Evolutionary conservation across 2,797 vertebrate genomes (phyloP).

Genomic region (Hoplostethus mediterraneus): DNA sequence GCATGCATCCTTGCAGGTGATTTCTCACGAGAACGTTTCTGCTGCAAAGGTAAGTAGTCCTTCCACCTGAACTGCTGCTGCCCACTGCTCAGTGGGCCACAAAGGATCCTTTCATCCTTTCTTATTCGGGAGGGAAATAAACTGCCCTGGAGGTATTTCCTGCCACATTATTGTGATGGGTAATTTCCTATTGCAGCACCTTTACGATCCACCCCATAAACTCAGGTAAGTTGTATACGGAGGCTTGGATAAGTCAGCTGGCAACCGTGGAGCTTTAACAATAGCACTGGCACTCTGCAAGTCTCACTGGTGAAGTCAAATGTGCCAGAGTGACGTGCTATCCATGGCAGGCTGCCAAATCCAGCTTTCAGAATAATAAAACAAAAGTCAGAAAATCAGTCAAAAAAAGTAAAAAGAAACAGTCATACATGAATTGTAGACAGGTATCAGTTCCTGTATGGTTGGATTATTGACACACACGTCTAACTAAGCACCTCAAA

Average conservation of each 20-base stretch:
- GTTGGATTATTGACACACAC: too few species aligned
- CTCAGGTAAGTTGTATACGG: conserved; percentile 38
- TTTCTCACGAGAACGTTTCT: conserved; percentile 65
- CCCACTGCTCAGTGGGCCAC: conserved; percentile 48
- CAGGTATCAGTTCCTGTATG: too few species aligned
- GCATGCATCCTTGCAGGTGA: conserved; percentile 62
- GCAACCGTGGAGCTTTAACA: conserved; percentile 25
- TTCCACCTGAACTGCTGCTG: conserved; percentile 38
- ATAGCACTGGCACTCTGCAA: neutral
- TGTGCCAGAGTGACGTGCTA: conserved; percentile 17
- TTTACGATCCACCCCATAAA: conserved; percentile 53
- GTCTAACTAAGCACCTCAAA: too few species aligned
- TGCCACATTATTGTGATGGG: conserved; percentile 54
- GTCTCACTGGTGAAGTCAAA: conserved; percentile 4
- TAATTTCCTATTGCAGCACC: conserved; percentile 68
- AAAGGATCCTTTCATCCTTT: conserved; percentile 81
- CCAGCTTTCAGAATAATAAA: neutral
- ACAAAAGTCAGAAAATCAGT: too few species aligned
- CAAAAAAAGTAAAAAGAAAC: too few species aligned
- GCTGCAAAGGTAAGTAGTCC: conserved; percentile 28
- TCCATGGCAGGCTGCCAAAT: conserved; percentile 4
- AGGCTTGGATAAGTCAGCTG: conserved; percentile 32
- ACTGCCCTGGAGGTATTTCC: conserved; percentile 63
- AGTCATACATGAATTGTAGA: too few species aligned
- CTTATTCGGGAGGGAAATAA: conserved; percentile 71